Base-by-base conservation (phyloP, 2,888 invertebrate genomes). In the Heteropelma amictum region DNA sequence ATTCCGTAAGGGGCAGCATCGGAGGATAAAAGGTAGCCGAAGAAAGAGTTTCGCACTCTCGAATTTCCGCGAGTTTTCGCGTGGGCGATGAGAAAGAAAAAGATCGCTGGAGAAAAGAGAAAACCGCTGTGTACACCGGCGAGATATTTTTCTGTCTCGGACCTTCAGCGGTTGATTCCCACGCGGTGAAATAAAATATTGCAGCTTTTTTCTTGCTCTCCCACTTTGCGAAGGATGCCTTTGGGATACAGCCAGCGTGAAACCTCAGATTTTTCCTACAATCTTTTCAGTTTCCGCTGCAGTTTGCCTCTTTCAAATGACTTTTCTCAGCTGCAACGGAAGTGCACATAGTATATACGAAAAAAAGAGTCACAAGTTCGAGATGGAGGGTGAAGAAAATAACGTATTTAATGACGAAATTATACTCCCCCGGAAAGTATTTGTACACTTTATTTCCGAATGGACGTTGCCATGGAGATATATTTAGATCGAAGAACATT, bases 161-260 rank as follows among this genome's bases (percentile, higher is more conserved):
- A 53, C 67, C 65, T 65, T 63, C 76, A 73, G 65, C 65, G 72
- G 77, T 68, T 56, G 21, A 70, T 77, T 78, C 77, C 69, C 80
- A 81, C 79, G 78, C 49, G 49, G 63, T 69, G 79, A 79, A 81
- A 80, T 68, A 68, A 69, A 79, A 79, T 80, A 80, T 79, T 76
- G 75, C 67, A 71, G 42, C 17, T 47, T 54, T 56, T 47, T 26
- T 47, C 21, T 35, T 47, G 51, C 53, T 51, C 40, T 30, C 64
- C 51, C 63, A 72, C 68, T 54, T 64, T 74, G 38, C 56, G 63
- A 56, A 26, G 49, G 60, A 65, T 38, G 42, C 74, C 28, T 54
- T n/a, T 28, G 56, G 71, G 64, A 70, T 17, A 45, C 51, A 71
- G 54, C n/a, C 42, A 30, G 21, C n/a, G n/a, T n/a, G n/a, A n/a